Evolutionary conservation across 2,797 vertebrate species (phyloP).

Genomic region (Lagorchestes hirsutus): DNA sequence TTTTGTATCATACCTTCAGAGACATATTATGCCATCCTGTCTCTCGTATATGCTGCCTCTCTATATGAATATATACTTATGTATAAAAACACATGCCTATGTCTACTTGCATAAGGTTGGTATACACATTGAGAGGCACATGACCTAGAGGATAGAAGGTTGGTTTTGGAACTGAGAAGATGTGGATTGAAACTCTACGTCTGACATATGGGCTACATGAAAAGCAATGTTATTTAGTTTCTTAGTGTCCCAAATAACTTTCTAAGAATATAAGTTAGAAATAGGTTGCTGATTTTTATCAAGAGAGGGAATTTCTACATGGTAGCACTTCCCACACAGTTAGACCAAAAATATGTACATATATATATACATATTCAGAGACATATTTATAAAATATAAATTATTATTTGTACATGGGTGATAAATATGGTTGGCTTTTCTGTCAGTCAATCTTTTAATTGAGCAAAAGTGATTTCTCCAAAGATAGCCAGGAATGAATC

Average conservation of each 20-base stretch:
- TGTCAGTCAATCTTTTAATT: slow-evolving; percentile 46
- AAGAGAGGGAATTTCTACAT: neutral
- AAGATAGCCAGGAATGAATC: neutral
- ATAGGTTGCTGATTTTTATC: neutral
- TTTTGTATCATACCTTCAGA: neutral
- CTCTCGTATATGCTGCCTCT: neutral
- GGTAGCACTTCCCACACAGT: neutral
- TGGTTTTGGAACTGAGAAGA: neutral
- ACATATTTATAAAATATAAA: neutral
- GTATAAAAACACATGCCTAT: neutral
- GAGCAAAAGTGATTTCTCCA: neutral
- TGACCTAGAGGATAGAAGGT: neutral
- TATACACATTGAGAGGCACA: neutral
- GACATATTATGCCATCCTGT: neutral
- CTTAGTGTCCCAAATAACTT: neutral
- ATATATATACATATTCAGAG: neutral
- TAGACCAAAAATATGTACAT: neutral
- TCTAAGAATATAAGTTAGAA: neutral
- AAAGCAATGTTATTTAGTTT: neutral
- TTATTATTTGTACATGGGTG: slow-evolving; percentile 39
- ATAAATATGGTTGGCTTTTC: neutral
- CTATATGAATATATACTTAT: neutral
- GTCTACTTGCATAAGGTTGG: neutral
- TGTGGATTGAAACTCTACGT: neutral
- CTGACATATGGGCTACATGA: neutral